Percentiles rank a stretch among this genome's conserved stretches.
phyloP scores from a whole-genome alignment of 2,888 invertebrate species.

The Encarsia formosa region DNA sequence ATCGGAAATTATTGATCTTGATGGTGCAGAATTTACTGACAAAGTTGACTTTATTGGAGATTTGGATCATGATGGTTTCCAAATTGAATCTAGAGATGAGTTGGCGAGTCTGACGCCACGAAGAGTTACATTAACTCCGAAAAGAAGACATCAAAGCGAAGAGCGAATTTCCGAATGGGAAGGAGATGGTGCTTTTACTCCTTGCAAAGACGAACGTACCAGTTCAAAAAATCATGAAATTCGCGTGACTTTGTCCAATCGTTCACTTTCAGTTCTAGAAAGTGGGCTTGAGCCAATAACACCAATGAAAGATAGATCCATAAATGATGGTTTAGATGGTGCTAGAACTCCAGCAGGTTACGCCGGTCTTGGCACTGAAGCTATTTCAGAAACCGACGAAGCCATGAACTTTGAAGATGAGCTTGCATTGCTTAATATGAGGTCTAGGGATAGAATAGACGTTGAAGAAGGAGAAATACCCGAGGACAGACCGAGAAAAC shows the following conservation, averaged over 20 bases:
- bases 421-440: conserved; percentile 45
- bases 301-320: conserved; percentile 28
- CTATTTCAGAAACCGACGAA: conserved; percentile 51
- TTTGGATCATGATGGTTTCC: conserved; percentile 17
- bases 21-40: conserved; percentile 18
- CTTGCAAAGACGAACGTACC: conserved; percentile 44
- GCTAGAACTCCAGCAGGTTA: conserved; percentile 49
- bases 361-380: conserved; percentile 51
- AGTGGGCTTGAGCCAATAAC: conserved; percentile 48
- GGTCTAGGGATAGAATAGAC: conserved; percentile 47
- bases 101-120: conserved; percentile 1
- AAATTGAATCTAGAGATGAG: conserved; percentile 6
- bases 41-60: conserved; percentile 6
- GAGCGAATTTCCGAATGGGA: conserved; percentile 39
- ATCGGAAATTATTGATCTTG: conserved; percentile 13
- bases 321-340: conserved; percentile 44
- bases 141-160: neutral
- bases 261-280: conserved; percentile 34
- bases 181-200: conserved; percentile 47
- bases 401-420: conserved; percentile 49
- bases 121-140: neutral
- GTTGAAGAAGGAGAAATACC: conserved; percentile 48
- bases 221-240: conserved; percentile 28
- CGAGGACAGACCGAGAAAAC: conserved; percentile 29
- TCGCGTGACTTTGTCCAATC: neutral